phyloP scores from a whole-genome alignment of 2,797 vertebrate genomes.

The Austrolebias charrua region DNA sequence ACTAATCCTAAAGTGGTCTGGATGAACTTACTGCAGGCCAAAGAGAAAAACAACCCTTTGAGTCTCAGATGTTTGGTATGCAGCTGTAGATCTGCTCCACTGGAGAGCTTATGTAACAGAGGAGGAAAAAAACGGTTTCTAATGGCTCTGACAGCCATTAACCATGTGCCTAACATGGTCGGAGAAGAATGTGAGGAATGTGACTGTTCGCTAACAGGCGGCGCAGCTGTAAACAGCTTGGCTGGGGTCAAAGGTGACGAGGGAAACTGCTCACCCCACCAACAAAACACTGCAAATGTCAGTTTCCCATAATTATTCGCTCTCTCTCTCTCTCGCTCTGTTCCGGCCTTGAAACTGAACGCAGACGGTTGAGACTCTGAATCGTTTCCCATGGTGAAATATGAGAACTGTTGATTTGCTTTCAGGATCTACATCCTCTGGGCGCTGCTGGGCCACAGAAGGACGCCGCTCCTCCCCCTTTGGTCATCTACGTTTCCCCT shows the following conservation, averaged over 20 bases:
- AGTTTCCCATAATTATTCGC: constrained; percentile 47
- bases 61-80: constrained; percentile 52
- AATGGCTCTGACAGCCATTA: constrained; percentile 59
- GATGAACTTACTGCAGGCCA: constrained; percentile 33
- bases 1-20: constrained; percentile 33
- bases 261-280: constrained; percentile 45
- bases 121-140: constrained; percentile 38
- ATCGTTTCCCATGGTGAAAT: constrained; percentile 64
- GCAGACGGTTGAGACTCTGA: background rate
- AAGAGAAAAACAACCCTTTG: constrained; percentile 56
- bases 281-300: constrained; percentile 52
- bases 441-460: constrained; percentile 44
- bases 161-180: constrained; percentile 47
- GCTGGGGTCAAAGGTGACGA: constrained; percentile 58
- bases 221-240: constrained; percentile 55
- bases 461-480: constrained; percentile 24
- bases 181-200: constrained; percentile 60
- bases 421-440: constrained; percentile 64
- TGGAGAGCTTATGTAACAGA: constrained; percentile 63
- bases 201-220: constrained; percentile 53
- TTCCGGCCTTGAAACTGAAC: background rate
- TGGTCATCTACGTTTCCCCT: background rate
- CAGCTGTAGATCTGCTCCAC: constrained; percentile 44
- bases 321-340: background rate
- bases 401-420: constrained; percentile 66